Evolutionary conservation across 1,140 invertebrate species (phyloP).

Genomic region (Drosophila chauvacae): DNA sequence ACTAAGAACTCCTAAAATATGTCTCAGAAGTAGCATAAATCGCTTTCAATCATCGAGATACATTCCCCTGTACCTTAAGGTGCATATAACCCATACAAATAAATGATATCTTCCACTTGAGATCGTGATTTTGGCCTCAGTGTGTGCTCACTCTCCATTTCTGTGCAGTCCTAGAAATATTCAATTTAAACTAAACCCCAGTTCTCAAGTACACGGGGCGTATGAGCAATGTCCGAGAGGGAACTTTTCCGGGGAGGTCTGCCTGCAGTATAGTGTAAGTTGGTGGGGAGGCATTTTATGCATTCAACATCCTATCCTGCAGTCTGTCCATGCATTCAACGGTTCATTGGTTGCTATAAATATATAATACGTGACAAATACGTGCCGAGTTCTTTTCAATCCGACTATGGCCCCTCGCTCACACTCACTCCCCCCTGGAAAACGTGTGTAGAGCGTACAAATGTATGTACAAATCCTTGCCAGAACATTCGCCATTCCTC

Average conservation of each 20-base stretch:
- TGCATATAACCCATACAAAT: background rate
- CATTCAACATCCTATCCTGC: constrained; percentile 61
- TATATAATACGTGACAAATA: constrained; percentile 83
- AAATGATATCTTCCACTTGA: background rate
- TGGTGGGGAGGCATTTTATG: constrained; percentile 58
- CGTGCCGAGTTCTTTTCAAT: constrained; percentile 82
- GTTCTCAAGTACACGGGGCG: constrained; percentile 64
- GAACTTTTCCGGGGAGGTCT: background rate
- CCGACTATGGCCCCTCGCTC: constrained; percentile 20
- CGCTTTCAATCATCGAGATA: background rate
- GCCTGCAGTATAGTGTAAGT: background rate
- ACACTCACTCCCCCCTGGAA: background rate
- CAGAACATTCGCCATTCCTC: constrained; percentile 55
- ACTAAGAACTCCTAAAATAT: too few species aligned
- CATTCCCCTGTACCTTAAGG: too few species aligned
- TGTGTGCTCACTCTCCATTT: constrained; percentile 5
- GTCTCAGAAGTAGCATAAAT: background rate
- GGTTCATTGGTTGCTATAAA: constrained; percentile 83
- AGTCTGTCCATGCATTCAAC: constrained; percentile 74
- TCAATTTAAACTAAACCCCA: constrained; percentile 77
- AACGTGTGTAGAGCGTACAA: constrained; percentile 53
- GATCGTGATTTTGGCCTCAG: constrained; percentile 10
- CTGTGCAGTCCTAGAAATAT: constrained; percentile 41
- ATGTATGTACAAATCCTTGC: constrained; percentile 69
- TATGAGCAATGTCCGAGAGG: constrained; percentile 67